Conservation (phyloP, 2,113 vertebrate genomes). For the Cavia aperea region DNA sequence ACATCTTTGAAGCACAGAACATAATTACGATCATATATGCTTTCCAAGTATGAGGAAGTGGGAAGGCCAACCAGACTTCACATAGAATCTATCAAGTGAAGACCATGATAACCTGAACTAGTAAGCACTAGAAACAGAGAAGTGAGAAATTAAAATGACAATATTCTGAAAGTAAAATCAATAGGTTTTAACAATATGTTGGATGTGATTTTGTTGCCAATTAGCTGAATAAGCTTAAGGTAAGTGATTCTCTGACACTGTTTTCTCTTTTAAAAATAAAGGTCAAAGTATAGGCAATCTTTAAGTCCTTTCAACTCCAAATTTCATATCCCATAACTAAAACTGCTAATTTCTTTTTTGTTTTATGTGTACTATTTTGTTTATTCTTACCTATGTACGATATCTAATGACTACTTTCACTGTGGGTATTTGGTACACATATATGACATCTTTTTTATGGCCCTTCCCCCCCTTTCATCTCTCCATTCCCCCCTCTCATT, state of each 20-base stretch:
- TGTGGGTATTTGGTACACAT: background rate
- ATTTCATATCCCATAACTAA: conserved; percentile 41
- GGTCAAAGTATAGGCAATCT: background rate
- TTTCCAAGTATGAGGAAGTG: background rate
- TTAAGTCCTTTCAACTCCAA: background rate
- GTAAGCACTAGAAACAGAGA: background rate
- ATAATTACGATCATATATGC: background rate
- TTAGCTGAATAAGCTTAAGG: background rate
- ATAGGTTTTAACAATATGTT: background rate
- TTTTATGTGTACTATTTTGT: background rate
- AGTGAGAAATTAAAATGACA: background rate
- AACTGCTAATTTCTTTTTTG: background rate
- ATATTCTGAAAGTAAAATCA: background rate
- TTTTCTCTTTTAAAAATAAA: conserved; percentile 1
- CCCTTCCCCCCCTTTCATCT: background rate
- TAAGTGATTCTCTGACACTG: background rate
- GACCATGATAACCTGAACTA: background rate
- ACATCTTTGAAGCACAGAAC: background rate
- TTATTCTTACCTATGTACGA: background rate
- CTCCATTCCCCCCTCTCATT: background rate
- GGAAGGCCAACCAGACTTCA: background rate
- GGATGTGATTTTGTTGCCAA: background rate
- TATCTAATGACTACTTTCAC: background rate
- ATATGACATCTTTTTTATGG: background rate
- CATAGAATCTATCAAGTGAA: background rate